These are phyloP conservation scores for Synchiropus splendidus DNA, from an alignment of 2,113 vertebrate species.

Conservation along the genomic window DNA sequence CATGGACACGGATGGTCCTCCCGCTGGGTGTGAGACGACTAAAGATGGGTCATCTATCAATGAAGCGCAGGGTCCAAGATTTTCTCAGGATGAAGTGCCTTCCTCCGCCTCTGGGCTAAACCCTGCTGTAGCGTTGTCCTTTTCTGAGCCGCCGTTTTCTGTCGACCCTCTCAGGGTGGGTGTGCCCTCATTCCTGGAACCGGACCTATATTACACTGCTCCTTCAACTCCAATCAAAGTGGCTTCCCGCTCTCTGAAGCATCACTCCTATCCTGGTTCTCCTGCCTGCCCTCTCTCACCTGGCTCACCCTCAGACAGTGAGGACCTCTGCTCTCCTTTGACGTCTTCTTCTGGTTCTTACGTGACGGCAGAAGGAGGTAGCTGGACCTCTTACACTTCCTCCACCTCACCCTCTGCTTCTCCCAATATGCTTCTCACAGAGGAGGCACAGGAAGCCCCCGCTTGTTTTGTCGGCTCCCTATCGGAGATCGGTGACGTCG, in stretches of 20 bases:
- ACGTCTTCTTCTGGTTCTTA: constrained; percentile 91
- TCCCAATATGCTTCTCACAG: constrained; percentile 72
- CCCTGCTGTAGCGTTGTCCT: constrained; percentile 63
- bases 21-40: no score
- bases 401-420: constrained; percentile 78
- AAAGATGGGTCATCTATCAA: not conserved
- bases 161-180: constrained; percentile 66
- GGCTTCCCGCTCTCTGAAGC: constrained; percentile 47
- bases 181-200: constrained; percentile 61
- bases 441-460: constrained; percentile 63
- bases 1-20: no score
- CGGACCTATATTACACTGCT: constrained; percentile 83
- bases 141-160: constrained; percentile 64
- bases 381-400: constrained; percentile 81
- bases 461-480: constrained; percentile 65
- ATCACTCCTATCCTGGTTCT: constrained; percentile 56
- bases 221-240: constrained; percentile 83
- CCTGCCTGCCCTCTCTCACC: constrained; percentile 62
- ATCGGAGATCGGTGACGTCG: constrained; percentile 65
- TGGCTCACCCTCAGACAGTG: constrained; percentile 63
- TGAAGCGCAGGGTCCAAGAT: constrained; percentile 37
- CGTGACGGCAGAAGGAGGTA: constrained; percentile 87
- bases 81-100: constrained; percentile 82
- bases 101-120: constrained; percentile 63
- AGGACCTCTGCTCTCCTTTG: constrained; percentile 76